phyloP scores from a whole-genome alignment of 2,888 invertebrate species.

The Cabera pusaria region DNA sequence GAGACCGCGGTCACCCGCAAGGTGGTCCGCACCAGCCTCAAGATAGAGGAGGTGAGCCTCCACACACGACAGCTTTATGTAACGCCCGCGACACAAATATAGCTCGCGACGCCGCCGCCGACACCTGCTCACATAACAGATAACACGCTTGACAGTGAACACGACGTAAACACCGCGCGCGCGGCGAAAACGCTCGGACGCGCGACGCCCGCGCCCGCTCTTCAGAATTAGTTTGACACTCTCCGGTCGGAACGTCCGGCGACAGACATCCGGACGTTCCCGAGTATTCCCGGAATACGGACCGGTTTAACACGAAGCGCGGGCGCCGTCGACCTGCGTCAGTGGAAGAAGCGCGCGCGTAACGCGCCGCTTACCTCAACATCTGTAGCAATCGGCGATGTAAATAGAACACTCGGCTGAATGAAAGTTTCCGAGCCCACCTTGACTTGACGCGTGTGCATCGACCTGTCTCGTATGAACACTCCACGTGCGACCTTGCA shows the following conservation, averaged over 20 bases:
- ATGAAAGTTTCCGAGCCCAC: conserved; percentile 75
- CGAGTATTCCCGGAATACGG: conserved; percentile 59
- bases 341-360: conserved; percentile 67
- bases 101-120: conserved; percentile 43
- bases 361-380: conserved; percentile 60
- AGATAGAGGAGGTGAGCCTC: conserved; percentile 88
- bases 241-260: conserved; percentile 29
- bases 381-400: conserved; percentile 64
- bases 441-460: conserved; percentile 77
- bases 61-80: conserved; percentile 70
- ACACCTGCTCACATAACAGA: conserved; percentile 75
- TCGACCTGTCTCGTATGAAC: conserved; percentile 70
- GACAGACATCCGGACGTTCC: conserved; percentile 54
- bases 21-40: conserved; percentile 87
- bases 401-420: conserved; percentile 77
- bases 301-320: conserved; percentile 24
- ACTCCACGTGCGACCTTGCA: conserved; percentile 75
- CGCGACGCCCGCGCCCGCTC: conserved; percentile 31
- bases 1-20: conserved; percentile 88
- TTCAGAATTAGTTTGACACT: conserved; percentile 23
- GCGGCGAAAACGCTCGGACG: conserved; percentile 24
- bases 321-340: conserved; percentile 22
- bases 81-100: conserved; percentile 72
- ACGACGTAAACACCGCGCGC: conserved; percentile 67
- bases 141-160: conserved; percentile 77